Evolutionary conservation across 2,113 vertebrate species (phyloP), one percentile per base, ranked within the genome.

Genomic region (Cynoglossus semilaevis): DNA sequence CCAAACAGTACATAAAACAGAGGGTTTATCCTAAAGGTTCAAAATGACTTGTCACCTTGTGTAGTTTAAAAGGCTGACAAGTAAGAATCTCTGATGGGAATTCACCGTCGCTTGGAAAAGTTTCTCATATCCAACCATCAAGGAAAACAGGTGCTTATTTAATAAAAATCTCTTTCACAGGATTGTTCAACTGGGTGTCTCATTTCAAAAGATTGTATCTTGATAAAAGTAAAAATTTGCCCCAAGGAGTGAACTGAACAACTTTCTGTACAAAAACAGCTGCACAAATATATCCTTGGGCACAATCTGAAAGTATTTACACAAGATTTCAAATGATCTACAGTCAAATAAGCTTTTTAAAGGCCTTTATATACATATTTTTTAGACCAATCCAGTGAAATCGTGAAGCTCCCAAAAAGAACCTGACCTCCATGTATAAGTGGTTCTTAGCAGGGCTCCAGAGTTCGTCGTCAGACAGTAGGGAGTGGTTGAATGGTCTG

Each of bases 1-100:
- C 59, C 57, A 69, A 64, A 35, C 69, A 38, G 74, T 44, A 74
- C 43, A 64, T 41, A 44, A 36, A 55, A 42, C 54, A 51, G 58
- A 22, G 6, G 22, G 22, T 29, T 29, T 29, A 29, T 29, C 22
- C 22, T 29, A 29, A 29, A 29, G 22, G 22, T 29, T 29, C 22
- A 29, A 29, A 29, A 6, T 29, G 22, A 29, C 22, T 29, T 29
- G 22, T 29, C 22, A 29, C 3, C 22, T 6, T 29, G 22, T 6
- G 22, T 29, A 29, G 22, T 29, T 29, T 29, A 29, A 29, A 2
- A 29, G 22, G 3, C 22, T 29, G 2, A 4, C 22, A 29, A 29
- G n/a, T 29, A 29, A 29, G 22, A 29, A 29, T 29, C 6, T 29
- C 22, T 6, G 22, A 2, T 6, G 22, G 22, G 22, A 29, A 29